Evolutionary conservation across 2,797 vertebrate species (phyloP).

Genomic region (Eulemur rubriventer): DNA sequence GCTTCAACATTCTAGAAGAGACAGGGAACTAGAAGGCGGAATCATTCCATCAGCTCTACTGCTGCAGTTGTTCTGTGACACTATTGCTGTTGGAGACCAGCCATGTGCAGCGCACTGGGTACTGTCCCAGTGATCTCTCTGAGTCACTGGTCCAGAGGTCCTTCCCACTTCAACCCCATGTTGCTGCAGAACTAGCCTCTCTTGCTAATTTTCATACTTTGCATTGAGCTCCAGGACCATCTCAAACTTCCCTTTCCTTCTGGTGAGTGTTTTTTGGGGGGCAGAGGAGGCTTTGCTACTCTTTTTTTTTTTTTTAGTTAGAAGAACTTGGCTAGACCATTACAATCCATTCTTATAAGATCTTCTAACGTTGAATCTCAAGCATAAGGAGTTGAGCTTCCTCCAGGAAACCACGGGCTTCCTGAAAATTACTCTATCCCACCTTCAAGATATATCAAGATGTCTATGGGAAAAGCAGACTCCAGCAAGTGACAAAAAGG

Average conservation of each 20-base stretch:
- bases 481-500: background rate
- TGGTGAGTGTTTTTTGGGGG: background rate
- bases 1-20: background rate
- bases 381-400: background rate
- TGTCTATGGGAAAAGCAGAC: background rate
- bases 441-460: background rate
- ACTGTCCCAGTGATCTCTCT: background rate
- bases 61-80: too few relatives aligned
- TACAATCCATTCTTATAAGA: background rate
- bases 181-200: background rate
- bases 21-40: background rate
- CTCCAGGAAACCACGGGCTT: background rate
- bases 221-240: background rate
- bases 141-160: background rate
- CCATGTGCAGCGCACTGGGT: background rate
- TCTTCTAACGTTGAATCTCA: background rate
- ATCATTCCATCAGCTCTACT: background rate
- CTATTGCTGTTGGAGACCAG: background rate
- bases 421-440: background rate
- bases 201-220: background rate
- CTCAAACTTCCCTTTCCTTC: background rate
- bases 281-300: background rate
- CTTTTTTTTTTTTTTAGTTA: background rate
- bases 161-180: background rate
- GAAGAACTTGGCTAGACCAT: background rate